A percentile compares a stretch with the other conserved stretches of the same genome.
Evolutionary conservation across 2,113 vertebrate species (phyloP).

Genomic region (Corythoichthys intestinalis): DNA sequence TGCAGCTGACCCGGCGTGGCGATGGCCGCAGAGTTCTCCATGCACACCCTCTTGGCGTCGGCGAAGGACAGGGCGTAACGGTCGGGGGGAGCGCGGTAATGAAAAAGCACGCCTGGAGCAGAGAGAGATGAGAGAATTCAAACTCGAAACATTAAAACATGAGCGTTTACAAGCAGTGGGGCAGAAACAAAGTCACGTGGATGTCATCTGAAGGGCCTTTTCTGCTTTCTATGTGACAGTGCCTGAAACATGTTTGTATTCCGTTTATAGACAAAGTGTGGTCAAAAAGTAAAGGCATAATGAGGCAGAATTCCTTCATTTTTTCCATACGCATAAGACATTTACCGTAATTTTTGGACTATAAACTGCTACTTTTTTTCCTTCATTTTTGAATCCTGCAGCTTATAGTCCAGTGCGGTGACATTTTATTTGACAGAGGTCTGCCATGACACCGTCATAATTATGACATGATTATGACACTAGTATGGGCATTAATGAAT

Average conservation of each 20-base stretch:
- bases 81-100: constrained; percentile 85
- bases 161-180: constrained; percentile 7
- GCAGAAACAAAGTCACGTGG: constrained; percentile 25
- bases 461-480: too few species aligned
- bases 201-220: constrained; percentile 9
- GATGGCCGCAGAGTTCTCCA: constrained; percentile 80
- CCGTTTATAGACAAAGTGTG: background rate
- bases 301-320: background rate
- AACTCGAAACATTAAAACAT: constrained; percentile 19
- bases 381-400: too few species aligned
- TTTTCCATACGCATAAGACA: background rate
- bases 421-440: too few species aligned
- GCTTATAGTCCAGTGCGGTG: too few species aligned
- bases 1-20: constrained; percentile 85
- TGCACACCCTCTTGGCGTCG: constrained; percentile 80
- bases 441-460: too few species aligned
- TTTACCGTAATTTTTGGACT: background rate
- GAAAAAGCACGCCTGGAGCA: constrained; percentile 85
- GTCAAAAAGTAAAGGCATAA: background rate
- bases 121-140: constrained; percentile 24
- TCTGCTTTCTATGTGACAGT: too few species aligned
- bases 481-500: too few species aligned
- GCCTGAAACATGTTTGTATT: too few species aligned
- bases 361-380: too few species aligned
- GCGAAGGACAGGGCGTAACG: constrained; percentile 84